Base-by-base conservation (phyloP, 1,140 invertebrate genomes). In the Galendromus occidentalis region DNA sequence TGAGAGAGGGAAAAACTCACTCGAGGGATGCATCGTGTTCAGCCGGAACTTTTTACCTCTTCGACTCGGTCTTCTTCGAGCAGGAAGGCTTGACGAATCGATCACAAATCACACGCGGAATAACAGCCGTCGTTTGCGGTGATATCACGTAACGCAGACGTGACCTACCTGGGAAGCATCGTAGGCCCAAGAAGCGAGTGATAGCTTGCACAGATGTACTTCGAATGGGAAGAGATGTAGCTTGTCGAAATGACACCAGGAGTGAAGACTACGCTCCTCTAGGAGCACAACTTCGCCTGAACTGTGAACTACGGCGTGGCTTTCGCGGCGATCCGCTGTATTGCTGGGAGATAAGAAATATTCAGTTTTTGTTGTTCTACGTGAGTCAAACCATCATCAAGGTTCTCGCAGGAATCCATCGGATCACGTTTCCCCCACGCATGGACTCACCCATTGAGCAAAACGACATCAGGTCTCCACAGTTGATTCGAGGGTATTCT, bases 131-230 rank as follows among this genome's bases (percentile, higher is more conserved):
- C n/a, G n/a, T n/a, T n/a, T n/a, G n/a, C 9, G 33, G 9, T 39
- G 33, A 6, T 9, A 39, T 39, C 33, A 6, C 33, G 33, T 6
- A 39, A 39, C 33, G n/a, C n/a, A n/a, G 33, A 39, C 33, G 33
- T 4, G 9, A 18, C 76, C 78, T 72, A 91, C 88, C 83, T 91
- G 87, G 75, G 87, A 89, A 25, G 87, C 88, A 73, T 95, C 91
- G 76, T 94, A 95, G 0, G 92, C 93, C 92, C 92, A 96, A 0
- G 88, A 93, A 2, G 91, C 89, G 82, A 91, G 95, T 76, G 93
- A 92, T 80, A 94, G 84, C 41, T 84, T 84, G 73, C 91, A 94
- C 65, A 84, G 82, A 76, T 94, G 90, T 68, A 91, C 82, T 74
- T 94, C 91, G 75, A 95, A 95, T 0, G 90, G 91, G 75, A 93